Conservation (phyloP, 1,140 invertebrate species). For the Dryas iulia region DNA sequence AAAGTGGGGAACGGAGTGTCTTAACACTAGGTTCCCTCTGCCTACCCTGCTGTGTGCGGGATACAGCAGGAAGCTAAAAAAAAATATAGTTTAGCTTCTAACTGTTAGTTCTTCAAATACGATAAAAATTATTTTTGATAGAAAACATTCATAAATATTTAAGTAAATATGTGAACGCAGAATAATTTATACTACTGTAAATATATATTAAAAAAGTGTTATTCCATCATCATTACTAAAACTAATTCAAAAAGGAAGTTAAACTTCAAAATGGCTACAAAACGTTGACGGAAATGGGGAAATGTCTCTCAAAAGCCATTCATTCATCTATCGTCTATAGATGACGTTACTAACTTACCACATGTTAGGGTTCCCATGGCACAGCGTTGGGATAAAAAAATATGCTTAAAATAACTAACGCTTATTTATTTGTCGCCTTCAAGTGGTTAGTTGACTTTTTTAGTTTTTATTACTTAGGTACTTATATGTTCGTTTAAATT, state of each 20-base stretch:
- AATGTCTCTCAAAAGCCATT: slow-evolving; percentile 2
- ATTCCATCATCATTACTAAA: not conserved
- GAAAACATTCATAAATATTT: too few relatives aligned
- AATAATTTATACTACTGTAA: too few relatives aligned
- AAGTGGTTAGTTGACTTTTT: slow-evolving; percentile 15
- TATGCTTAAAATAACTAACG: slow-evolving; percentile 2
- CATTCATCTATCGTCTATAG: slow-evolving; percentile 10
- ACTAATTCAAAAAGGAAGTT: not conserved
- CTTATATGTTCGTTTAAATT: not conserved
- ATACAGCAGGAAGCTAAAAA: too few relatives aligned
- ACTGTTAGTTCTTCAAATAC: too few relatives aligned
- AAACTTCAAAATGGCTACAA: not conserved
- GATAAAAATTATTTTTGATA: too few relatives aligned
- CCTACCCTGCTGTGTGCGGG: too few relatives aligned
- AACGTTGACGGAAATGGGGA: slow-evolving; percentile 1
- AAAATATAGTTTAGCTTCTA: too few relatives aligned
- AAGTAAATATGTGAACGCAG: too few relatives aligned
- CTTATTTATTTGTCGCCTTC: slow-evolving; percentile 18
- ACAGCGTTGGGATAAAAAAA: slow-evolving; percentile 18
- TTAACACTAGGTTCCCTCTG: too few relatives aligned
- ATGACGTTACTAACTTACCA: slow-evolving; percentile 25
- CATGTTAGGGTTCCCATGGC: slow-evolving; percentile 33
- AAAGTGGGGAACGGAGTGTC: too few relatives aligned
- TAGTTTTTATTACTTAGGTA: not conserved
- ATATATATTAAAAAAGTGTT: too few relatives aligned